phyloP scores from a whole-genome alignment of 2,113 vertebrate species.

The Mola mola region DNA sequence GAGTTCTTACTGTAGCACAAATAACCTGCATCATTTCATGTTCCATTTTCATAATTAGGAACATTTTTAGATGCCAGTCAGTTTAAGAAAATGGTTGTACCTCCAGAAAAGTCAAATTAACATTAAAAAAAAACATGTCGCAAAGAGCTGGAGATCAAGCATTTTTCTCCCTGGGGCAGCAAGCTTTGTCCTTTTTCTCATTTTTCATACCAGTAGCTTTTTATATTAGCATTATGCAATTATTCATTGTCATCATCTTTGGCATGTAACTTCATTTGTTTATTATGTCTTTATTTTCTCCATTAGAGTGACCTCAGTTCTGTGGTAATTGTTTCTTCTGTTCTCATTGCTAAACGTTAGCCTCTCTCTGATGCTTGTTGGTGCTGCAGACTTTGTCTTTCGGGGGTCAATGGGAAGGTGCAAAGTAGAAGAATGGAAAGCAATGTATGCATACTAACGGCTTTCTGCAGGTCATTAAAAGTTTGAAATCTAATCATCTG shows the following conservation, averaged over 20 bases:
- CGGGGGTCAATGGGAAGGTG: slow-evolving; percentile 78
- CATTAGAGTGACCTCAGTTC: slow-evolving; percentile 99
- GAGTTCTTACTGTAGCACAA: slow-evolving; percentile 13
- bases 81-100: slow-evolving; percentile 36
- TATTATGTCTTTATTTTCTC: slow-evolving; percentile 97
- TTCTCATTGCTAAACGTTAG: slow-evolving; percentile 90
- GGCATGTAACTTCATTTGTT: slow-evolving; percentile 96
- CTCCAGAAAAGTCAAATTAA: slow-evolving; percentile 23
- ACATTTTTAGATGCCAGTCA: slow-evolving; percentile 26
- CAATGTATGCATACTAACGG: background rate
- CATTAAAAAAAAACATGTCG: too few species aligned
- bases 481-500: too few species aligned
- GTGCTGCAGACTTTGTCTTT: slow-evolving; percentile 47
- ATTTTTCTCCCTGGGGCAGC: slow-evolving; percentile 4
- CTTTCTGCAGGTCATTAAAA: too few species aligned
- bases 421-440: slow-evolving; percentile 61
- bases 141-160: too few species aligned
- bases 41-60: slow-evolving; percentile 39
- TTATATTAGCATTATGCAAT: slow-evolving; percentile 43
- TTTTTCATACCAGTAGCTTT: slow-evolving; percentile 56
- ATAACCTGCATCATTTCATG: slow-evolving; percentile 26
- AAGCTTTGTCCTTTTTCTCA: slow-evolving; percentile 20
- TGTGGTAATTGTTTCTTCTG: slow-evolving; percentile 95
- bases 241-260: slow-evolving; percentile 85
- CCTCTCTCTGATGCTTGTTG: slow-evolving; percentile 62